These are phyloP conservation scores for Montipora capitata DNA, from an alignment of 92 coral and sea anemone species.

Conservation along the genomic window DNA sequence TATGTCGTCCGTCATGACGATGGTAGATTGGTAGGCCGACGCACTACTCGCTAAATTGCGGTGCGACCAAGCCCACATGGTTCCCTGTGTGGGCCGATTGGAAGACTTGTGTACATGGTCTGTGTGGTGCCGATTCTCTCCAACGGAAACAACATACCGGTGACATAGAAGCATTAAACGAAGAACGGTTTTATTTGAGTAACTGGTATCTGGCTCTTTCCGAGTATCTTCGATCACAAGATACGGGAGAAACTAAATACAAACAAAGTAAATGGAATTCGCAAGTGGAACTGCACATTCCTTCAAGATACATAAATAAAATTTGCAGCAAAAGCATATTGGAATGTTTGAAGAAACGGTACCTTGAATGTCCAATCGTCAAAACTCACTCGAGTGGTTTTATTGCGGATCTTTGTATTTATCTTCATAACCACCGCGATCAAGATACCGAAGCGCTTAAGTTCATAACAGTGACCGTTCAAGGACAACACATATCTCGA, in stretches of 20 bases:
- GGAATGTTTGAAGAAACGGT: constrained; percentile 4
- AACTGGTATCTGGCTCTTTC: constrained; percentile 2
- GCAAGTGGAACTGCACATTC: background rate
- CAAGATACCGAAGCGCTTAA: no score
- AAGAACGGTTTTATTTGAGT: constrained; percentile 9
- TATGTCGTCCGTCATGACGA: background rate
- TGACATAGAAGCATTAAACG: constrained; percentile 15
- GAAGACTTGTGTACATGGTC: background rate
- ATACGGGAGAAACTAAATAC: background rate
- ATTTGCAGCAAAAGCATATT: background rate
- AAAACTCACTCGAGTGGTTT: background rate
- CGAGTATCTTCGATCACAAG: background rate
- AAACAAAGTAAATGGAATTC: background rate
- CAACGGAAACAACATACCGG: background rate
- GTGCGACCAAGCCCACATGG: background rate
- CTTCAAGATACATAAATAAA: background rate
- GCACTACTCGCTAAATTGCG: background rate
- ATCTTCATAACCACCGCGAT: background rate
- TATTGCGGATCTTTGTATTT: background rate
- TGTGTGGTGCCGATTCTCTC: background rate
- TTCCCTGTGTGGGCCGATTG: constrained; percentile 6
- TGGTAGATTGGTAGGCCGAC: constrained; percentile 2
- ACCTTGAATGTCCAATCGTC: constrained; percentile 6
- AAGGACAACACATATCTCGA: background rate
- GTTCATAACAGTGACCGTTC: no score